Conservation (phyloP, 2,797 vertebrate genomes). For the Poeciliopsis infans region DNA sequence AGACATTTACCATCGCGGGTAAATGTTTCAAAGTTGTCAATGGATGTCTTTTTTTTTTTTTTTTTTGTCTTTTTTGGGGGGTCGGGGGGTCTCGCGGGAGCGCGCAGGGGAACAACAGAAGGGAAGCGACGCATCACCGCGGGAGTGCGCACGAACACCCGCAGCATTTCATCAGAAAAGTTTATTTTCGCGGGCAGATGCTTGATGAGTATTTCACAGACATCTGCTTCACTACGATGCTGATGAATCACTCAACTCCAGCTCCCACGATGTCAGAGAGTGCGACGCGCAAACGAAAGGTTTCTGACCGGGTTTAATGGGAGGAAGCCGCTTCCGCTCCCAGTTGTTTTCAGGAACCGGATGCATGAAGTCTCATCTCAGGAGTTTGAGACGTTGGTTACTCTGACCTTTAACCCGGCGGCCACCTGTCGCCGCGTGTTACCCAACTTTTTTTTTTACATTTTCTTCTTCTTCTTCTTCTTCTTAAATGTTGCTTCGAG, state of each 20-base stretch:
- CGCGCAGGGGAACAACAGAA: constrained; percentile 31
- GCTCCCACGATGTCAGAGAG: neutral
- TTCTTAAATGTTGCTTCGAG: constrained; percentile 29
- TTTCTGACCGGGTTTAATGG: neutral
- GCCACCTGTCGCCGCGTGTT: constrained; percentile 77
- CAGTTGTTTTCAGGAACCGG: constrained; percentile 4
- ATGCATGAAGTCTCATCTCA: constrained; percentile 42
- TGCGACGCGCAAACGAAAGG: neutral
- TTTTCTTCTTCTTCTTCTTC: neutral
- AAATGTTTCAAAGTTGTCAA: constrained; percentile 81
- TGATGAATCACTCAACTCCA: neutral
- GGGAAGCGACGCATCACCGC: constrained; percentile 13
- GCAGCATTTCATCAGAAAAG: neutral
- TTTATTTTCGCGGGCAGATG: neutral
- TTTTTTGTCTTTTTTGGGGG: too few relatives aligned
- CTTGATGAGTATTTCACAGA: neutral
- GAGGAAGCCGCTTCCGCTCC: neutral
- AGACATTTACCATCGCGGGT: constrained; percentile 67
- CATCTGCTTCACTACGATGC: neutral
- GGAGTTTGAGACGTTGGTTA: constrained; percentile 62
- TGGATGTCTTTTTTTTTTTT: neutral
- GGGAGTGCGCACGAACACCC: constrained; percentile 37
- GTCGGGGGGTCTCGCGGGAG: neutral
- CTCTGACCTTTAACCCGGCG: constrained; percentile 73
- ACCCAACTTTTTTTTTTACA: constrained; percentile 16